These are phyloP conservation scores for Rhodophaea formosa DNA, from an alignment of 2,888 invertebrate genomes.

Conservation along the genomic window DNA sequence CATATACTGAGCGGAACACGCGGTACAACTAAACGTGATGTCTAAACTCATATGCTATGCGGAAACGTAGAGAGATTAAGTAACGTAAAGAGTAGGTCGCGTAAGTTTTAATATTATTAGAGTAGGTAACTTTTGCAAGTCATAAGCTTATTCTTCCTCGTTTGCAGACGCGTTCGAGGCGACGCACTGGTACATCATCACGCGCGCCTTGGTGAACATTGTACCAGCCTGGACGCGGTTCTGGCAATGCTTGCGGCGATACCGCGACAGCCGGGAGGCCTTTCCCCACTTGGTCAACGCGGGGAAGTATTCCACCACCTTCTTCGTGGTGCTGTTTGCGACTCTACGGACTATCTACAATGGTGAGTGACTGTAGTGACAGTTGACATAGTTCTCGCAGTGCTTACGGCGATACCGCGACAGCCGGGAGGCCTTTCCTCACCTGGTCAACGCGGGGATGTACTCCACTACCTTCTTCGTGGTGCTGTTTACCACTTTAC, in stretches of 20 bases:
- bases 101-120: too few relatives aligned
- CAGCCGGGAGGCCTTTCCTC: conserved; percentile 95
- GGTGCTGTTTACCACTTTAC: conserved; percentile 91
- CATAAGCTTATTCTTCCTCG: background rate
- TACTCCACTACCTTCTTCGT: conserved; percentile 98
- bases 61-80: too few relatives aligned
- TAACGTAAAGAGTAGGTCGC: too few relatives aligned
- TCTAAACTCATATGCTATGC: too few relatives aligned
- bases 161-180: conserved; percentile 77
- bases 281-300: conserved; percentile 99
- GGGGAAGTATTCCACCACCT: conserved; percentile 98
- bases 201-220: conserved; percentile 92
- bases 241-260: conserved; percentile 97
- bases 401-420: conserved; percentile 97
- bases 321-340: conserved; percentile 94
- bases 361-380: conserved; percentile 43
- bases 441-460: conserved; percentile 98
- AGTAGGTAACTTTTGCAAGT: too few relatives aligned
- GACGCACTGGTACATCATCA: conserved; percentile 86
- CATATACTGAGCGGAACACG: too few relatives aligned
- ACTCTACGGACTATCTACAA: conserved; percentile 83
- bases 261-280: conserved; percentile 94
- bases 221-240: conserved; percentile 99
- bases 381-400: conserved; percentile 98
- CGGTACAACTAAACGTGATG: too few relatives aligned